phyloP scores from a whole-genome alignment of 2,113 vertebrate genomes.

The Trochalopteron elliotii region DNA sequence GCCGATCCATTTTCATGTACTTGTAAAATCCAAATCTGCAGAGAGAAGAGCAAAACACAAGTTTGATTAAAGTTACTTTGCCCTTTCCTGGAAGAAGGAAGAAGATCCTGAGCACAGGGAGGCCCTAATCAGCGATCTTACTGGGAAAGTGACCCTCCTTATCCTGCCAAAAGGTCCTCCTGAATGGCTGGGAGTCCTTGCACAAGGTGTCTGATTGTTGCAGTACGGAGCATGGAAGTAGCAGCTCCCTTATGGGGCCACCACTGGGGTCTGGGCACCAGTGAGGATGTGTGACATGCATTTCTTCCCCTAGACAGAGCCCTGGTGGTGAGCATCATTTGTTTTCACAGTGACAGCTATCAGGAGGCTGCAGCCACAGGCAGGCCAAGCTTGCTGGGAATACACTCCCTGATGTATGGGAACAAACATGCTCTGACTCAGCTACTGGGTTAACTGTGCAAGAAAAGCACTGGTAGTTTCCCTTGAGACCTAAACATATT shows the following conservation, averaged over 20 bases:
- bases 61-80: background rate
- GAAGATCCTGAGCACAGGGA: background rate
- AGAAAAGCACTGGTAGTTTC: background rate
- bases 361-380: background rate
- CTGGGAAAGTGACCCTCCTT: background rate
- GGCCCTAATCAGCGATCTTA: background rate
- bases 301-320: background rate
- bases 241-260: background rate
- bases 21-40: slow-evolving; percentile 77
- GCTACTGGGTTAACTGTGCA: background rate
- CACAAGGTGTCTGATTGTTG: background rate
- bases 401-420: background rate
- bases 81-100: background rate
- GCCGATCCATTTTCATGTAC: slow-evolving; percentile 77
- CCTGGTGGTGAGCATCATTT: background rate
- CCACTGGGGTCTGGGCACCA: background rate
- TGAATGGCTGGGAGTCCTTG: background rate
- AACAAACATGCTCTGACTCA: background rate
- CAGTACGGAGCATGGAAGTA: fast-evolving
- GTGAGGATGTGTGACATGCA: background rate
- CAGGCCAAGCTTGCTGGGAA: background rate
- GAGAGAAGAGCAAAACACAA: background rate
- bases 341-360: background rate
- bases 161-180: background rate
- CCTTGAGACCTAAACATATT: background rate